phyloP scores from a whole-genome alignment of 2,797 vertebrate species.

The Paedocypris micromegethes region DNA sequence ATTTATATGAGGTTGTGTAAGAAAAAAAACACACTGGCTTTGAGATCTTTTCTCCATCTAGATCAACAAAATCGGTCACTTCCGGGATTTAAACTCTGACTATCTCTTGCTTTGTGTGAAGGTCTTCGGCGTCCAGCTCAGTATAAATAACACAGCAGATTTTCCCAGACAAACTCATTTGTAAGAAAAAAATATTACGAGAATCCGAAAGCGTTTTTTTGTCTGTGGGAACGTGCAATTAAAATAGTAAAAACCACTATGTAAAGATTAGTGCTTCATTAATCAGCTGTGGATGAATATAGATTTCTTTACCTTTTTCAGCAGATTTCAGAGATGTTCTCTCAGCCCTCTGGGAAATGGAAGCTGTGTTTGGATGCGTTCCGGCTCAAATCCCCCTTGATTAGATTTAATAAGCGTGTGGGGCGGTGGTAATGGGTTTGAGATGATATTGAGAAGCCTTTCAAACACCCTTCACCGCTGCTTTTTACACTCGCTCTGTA shows the following conservation, averaged over 20 bases:
- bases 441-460: slow-evolving; percentile 51
- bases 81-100: too few relatives aligned
- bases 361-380: slow-evolving; percentile 37
- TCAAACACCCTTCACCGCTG: slow-evolving; percentile 40
- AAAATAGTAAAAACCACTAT: slow-evolving; percentile 32
- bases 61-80: too few relatives aligned
- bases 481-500: too few relatives aligned
- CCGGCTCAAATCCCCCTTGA: slow-evolving; percentile 25
- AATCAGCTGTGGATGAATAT: slow-evolving; percentile 65
- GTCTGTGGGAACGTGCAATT: slow-evolving; percentile 40
- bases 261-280: slow-evolving; percentile 59
- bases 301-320: slow-evolving; percentile 36
- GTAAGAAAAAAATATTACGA: too few relatives aligned
- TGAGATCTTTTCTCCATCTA: too few relatives aligned
- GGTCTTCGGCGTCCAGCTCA: too few relatives aligned
- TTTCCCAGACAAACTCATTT: too few relatives aligned
- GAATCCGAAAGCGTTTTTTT: background rate
- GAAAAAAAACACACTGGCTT: too few relatives aligned
- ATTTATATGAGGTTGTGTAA: too few relatives aligned
- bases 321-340: slow-evolving; percentile 22
- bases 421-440: slow-evolving; percentile 49
- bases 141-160: too few relatives aligned
- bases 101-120: too few relatives aligned
- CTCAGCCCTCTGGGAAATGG: slow-evolving; percentile 3
- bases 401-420: slow-evolving; percentile 50